Evolutionary conservation across 1,140 invertebrate genomes (phyloP).

Genomic region (Cardiocondyla obscurior): DNA sequence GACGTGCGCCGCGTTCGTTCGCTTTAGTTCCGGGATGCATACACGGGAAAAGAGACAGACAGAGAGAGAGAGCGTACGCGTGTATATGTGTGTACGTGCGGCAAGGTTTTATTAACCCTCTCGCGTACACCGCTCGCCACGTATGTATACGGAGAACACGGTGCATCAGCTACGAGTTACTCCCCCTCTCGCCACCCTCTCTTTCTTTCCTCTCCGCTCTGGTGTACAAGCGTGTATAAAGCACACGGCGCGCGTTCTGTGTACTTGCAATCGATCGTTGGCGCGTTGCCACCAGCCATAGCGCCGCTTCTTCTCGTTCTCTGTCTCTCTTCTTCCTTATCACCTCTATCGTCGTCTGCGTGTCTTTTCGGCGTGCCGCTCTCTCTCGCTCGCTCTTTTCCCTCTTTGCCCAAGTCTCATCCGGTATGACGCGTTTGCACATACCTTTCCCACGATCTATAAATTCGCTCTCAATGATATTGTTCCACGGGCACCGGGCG

Average conservation of each 20-base stretch:
- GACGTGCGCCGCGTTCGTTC: conserved; percentile 55
- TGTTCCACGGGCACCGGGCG: conserved; percentile 43
- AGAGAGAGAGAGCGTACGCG: neutral
- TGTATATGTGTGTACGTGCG: conserved; percentile 16
- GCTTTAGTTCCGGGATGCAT: conserved; percentile 61
- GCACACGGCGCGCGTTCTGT: conserved; percentile 54
- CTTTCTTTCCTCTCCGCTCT: conserved; percentile 3
- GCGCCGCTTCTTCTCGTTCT: conserved; percentile 41
- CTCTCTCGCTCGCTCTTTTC: neutral
- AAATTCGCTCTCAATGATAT: conserved; percentile 73
- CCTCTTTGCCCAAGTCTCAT: neutral
- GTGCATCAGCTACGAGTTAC: conserved; percentile 53
- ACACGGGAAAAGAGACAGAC: neutral
- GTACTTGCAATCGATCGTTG: conserved; percentile 69
- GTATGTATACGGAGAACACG: conserved; percentile 60
- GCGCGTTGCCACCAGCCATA: conserved; percentile 63
- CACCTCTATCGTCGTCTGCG: neutral
- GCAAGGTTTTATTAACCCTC: conserved; percentile 69
- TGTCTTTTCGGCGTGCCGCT: neutral
- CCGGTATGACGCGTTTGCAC: conserved; percentile 35
- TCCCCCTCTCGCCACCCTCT: neutral
- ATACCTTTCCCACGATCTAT: conserved; percentile 74
- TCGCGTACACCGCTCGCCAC: conserved; percentile 49
- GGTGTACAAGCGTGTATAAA: conserved; percentile 60
- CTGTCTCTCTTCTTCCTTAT: conserved; percentile 25